These are phyloP conservation scores for Drosophila rufa DNA, from an alignment of 1,140 invertebrate species.

Conservation along the genomic window DNA sequence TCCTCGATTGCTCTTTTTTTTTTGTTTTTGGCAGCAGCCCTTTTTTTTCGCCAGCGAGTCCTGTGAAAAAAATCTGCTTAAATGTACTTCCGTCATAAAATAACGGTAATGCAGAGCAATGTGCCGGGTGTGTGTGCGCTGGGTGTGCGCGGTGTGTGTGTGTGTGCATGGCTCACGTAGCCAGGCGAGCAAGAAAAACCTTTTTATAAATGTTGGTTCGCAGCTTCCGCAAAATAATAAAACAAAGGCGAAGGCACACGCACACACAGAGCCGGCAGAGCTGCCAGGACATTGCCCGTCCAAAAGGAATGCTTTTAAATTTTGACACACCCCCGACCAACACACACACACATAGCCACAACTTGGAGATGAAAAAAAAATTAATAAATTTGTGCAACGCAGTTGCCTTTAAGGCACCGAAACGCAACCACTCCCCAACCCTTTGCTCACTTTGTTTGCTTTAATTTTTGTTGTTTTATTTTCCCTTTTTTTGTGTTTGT, in stretches of 20 bases:
- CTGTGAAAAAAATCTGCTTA: conserved; percentile 73
- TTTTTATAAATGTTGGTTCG: conserved; percentile 78
- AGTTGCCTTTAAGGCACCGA: conserved; percentile 51
- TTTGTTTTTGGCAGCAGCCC: conserved; percentile 42
- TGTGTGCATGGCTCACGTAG: conserved; percentile 64
- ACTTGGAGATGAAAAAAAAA: conserved; percentile 41
- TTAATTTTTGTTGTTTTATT: conserved; percentile 18
- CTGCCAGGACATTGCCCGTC: conserved; percentile 53
- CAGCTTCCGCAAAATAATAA: conserved; percentile 79
- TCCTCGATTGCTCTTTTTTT: conserved; percentile 37
- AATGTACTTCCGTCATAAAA: conserved; percentile 83
- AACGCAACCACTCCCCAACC: conserved; percentile 26
- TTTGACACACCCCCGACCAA: conserved; percentile 45
- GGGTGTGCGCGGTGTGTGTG: conserved; percentile 2
- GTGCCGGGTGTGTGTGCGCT: conserved; percentile 36
- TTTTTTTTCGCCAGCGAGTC: conserved; percentile 42
- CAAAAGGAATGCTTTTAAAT: conserved; percentile 67
- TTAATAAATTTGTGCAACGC: conserved; percentile 60
- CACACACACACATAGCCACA: conserved; percentile 27
- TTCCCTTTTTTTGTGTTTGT: conserved; percentile 2
- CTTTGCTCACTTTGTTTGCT: conserved; percentile 47
- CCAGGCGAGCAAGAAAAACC: conserved; percentile 72
- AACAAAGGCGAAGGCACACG: conserved; percentile 59
- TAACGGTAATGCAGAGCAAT: conserved; percentile 77
- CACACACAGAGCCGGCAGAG: conserved; percentile 22